Conservation (phyloP, 2,888 invertebrate genomes). For the Epirrhoe alternata region DNA sequence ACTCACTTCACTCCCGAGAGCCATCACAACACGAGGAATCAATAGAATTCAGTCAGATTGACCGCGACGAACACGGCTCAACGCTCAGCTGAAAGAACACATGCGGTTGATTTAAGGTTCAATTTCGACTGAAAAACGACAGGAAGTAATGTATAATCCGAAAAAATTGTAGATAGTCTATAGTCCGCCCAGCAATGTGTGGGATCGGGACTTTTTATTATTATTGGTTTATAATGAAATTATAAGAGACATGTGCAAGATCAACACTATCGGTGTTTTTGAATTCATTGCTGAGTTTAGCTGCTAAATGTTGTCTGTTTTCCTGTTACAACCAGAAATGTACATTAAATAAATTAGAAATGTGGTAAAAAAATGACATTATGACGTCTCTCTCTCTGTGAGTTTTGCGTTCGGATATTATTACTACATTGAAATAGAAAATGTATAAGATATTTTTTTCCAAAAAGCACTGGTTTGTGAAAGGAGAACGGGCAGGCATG, state of each 20-base stretch:
- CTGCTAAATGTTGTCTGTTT: neutral
- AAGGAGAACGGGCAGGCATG: too few relatives aligned
- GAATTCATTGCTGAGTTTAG: slow-evolving; percentile 21
- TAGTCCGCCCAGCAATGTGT: slow-evolving; percentile 27
- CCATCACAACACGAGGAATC: slow-evolving; percentile 85
- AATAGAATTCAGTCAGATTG: slow-evolving; percentile 78
- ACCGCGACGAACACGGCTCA: slow-evolving; percentile 80
- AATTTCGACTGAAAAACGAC: slow-evolving; percentile 71
- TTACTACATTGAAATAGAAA: too few relatives aligned
- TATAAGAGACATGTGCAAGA: slow-evolving; percentile 5
- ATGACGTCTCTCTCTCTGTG: too few relatives aligned
- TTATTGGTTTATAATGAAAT: slow-evolving; percentile 41
- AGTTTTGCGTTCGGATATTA: too few relatives aligned
- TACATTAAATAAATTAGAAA: slow-evolving; percentile 1
- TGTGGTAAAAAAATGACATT: neutral
- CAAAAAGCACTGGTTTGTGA: too few relatives aligned
- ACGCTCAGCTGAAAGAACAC: slow-evolving; percentile 83
- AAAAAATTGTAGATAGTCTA: slow-evolving; percentile 43
- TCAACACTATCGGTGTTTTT: neutral
- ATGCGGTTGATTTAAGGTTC: slow-evolving; percentile 81
- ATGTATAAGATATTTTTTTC: too few relatives aligned
- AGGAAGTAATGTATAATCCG: slow-evolving; percentile 46
- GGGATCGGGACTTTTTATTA: slow-evolving; percentile 35
- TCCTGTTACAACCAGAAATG: slow-evolving; percentile 20
- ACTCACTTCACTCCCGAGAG: slow-evolving; percentile 85